These are phyloP conservation scores for Tetramorium alpestre DNA, from an alignment of 1,140 invertebrate genomes.

Conservation along the genomic window DNA sequence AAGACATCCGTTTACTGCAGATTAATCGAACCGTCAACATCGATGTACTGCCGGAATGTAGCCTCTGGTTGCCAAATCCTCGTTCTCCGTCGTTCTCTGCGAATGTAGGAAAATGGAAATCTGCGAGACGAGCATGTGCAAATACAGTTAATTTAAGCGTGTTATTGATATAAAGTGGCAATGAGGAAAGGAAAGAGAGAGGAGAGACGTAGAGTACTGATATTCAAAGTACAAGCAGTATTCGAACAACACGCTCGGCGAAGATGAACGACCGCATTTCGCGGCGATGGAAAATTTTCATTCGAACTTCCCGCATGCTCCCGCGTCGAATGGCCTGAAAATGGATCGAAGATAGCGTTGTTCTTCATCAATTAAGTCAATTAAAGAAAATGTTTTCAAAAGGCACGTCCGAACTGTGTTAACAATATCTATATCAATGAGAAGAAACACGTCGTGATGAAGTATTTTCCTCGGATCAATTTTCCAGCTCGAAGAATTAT, in stretches of 20 bases:
- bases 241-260: constrained; percentile 53
- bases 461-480: constrained; percentile 56
- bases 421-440: neutral
- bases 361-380: neutral
- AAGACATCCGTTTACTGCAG: neutral
- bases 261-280: constrained; percentile 39
- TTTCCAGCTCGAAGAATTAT: neutral
- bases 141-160: constrained; percentile 10
- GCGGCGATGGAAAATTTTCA: constrained; percentile 62
- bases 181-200: constrained; percentile 12
- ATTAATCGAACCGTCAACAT: neutral
- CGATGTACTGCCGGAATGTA: neutral
- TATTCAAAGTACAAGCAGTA: constrained; percentile 76
- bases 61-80: neutral
- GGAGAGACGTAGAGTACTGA: constrained; percentile 76
- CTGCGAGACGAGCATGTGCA: neutral
- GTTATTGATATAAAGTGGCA: constrained; percentile 29
- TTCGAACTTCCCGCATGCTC: constrained; percentile 57
- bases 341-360: neutral
- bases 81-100: neutral
- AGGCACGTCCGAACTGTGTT: neutral
- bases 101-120: neutral
- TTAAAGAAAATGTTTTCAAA: neutral
- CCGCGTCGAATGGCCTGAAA: neutral
- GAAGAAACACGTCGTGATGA: constrained; percentile 65